phyloP scores from a whole-genome alignment of 2,888 invertebrate genomes.

The Mythimna ferrago region DNA sequence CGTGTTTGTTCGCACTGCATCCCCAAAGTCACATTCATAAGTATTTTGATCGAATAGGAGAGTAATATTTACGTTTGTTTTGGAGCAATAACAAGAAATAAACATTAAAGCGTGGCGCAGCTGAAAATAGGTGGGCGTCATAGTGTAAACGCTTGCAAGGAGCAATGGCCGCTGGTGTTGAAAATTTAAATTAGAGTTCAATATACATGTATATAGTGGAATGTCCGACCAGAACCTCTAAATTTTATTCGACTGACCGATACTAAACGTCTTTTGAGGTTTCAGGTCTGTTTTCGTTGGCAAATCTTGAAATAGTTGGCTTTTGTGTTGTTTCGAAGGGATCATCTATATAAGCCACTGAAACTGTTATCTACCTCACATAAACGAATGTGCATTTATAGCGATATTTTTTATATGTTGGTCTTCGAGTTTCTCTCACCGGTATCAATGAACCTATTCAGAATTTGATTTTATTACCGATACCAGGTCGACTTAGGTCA shows the following conservation, averaged over 20 bases:
- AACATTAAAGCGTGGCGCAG: conserved; percentile 78
- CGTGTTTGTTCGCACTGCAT: conserved; percentile 69
- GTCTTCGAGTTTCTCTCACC: not conserved
- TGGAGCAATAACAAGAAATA: conserved; percentile 73
- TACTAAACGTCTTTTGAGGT: conserved; percentile 22
- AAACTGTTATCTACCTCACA: not conserved
- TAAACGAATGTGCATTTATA: not conserved
- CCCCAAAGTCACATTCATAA: conserved; percentile 73
- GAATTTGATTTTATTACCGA: conserved; percentile 6
- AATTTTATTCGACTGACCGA: conserved; percentile 46
- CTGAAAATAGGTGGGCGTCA: conserved; percentile 86
- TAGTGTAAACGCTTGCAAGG: conserved; percentile 76
- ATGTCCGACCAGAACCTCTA: conserved; percentile 42
- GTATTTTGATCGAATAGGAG: conserved; percentile 68
- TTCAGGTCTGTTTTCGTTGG: conserved; percentile 7
- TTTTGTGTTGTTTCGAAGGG: not conserved
- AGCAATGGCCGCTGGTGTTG: conserved; percentile 78
- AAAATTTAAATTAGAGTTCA: conserved; percentile 72
- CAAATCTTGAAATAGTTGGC: not conserved
- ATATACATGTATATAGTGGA: conserved; percentile 61
- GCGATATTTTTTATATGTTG: not conserved
- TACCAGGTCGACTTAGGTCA: not conserved
- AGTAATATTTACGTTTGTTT: conserved; percentile 65
- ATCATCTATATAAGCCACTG: not conserved
- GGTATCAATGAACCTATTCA: conserved; percentile 21